These are phyloP conservation scores for Brachylomia viminalis DNA, from an alignment of 2,888 invertebrate genomes.

Conservation along the genomic window DNA sequence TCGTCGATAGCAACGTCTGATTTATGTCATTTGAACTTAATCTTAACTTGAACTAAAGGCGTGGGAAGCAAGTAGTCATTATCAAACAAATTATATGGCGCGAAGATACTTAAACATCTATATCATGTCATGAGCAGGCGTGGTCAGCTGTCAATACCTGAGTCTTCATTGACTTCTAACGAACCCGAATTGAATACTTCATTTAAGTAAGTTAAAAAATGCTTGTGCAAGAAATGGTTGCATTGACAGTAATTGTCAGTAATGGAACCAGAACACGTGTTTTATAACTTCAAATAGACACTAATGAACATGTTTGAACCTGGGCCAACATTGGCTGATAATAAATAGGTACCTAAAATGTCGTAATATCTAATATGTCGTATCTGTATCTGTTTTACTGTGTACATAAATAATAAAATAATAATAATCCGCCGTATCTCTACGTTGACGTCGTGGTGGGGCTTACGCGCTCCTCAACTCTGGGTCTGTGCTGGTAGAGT, in stretches of 20 bases:
- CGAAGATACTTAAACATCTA: conserved; percentile 17
- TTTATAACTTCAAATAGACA: background rate
- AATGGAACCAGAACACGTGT: background rate
- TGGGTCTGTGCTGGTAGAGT: too few species aligned
- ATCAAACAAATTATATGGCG: conserved; percentile 17
- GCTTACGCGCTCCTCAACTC: too few species aligned
- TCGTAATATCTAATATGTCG: too few species aligned
- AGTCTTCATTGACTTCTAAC: conserved; percentile 17
- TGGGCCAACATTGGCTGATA: background rate
- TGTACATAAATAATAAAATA: too few species aligned
- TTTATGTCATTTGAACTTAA: conserved; percentile 39
- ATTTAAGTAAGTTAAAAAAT: background rate
- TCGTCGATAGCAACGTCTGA: background rate
- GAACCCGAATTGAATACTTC: background rate
- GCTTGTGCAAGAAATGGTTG: background rate
- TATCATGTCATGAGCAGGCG: background rate
- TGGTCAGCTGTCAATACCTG: conserved; percentile 20
- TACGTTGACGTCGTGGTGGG: too few species aligned
- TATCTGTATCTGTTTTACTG: too few species aligned
- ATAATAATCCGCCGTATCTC: too few species aligned
- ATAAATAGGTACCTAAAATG: conserved; percentile 2
- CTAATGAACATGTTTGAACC: background rate
- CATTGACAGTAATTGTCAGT: background rate
- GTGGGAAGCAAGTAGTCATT: conserved; percentile 37
- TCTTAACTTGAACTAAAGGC: conserved; percentile 3